Conservation (phyloP, 2,888 invertebrate genomes). For the Eupithecia exiguata region DNA sequence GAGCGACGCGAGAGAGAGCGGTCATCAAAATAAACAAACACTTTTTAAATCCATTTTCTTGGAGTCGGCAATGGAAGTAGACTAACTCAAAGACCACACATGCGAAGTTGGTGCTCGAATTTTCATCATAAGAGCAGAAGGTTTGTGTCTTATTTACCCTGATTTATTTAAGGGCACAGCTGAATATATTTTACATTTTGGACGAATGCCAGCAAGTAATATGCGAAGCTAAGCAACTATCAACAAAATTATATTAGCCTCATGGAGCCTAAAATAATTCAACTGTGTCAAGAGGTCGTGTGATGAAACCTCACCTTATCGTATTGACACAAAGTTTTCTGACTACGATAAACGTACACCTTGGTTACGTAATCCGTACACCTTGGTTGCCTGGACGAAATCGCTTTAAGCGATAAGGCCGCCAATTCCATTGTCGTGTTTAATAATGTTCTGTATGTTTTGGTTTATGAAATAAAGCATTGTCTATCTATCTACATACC, state of each 20-base stretch:
- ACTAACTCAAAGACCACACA: neutral
- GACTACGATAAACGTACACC: too few relatives aligned
- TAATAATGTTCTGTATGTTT: too few relatives aligned
- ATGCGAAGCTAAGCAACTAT: conserved; percentile 49
- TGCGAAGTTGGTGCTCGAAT: neutral
- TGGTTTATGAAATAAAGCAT: too few relatives aligned
- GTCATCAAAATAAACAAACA: too few relatives aligned
- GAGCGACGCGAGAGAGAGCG: too few relatives aligned
- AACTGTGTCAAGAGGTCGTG: neutral
- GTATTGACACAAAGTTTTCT: neutral
- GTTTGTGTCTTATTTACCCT: neutral
- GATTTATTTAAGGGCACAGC: neutral
- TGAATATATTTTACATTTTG: conserved; percentile 32
- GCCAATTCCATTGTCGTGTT: too few relatives aligned
- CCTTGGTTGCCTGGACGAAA: too few relatives aligned
- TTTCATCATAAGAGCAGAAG: neutral
- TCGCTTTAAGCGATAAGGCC: too few relatives aligned
- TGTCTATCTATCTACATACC: too few relatives aligned
- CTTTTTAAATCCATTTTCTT: neutral
- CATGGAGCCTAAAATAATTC: conserved; percentile 44
- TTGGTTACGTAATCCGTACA: neutral
- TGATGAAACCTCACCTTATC: neutral
- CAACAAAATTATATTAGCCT: conserved; percentile 48
- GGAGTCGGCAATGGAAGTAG: neutral
- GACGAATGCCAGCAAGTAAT: conserved; percentile 47